These are phyloP conservation scores for Catagonus wagneri DNA, from an alignment of 2,113 vertebrate genomes.

Conservation along the genomic window DNA sequence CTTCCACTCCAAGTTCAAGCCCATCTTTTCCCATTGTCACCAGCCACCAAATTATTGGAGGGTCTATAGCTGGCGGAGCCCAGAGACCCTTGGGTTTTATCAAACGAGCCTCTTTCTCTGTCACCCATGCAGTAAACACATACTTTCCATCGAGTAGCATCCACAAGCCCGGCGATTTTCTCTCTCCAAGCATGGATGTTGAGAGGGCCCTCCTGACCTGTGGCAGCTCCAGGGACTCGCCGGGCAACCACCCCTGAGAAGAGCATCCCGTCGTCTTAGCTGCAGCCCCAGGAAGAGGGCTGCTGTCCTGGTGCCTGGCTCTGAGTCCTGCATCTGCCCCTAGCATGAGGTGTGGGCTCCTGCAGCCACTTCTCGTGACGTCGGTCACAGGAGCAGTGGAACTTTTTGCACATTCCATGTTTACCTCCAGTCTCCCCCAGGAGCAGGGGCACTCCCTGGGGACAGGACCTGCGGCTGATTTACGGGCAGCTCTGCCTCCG, in stretches of 20 bases:
- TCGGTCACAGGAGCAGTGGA: neutral
- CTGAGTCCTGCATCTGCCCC: neutral
- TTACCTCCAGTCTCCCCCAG: neutral
- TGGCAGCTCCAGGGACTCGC: neutral
- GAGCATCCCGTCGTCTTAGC: accelerated
- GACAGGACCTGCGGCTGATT: neutral
- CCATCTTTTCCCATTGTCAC: neutral
- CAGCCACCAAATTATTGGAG: neutral
- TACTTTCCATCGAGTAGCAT: accelerated
- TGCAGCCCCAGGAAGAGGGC: accelerated
- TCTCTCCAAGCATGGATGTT: neutral
- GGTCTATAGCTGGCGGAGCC: neutral
- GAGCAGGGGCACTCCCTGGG: accelerated
- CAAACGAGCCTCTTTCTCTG: neutral
- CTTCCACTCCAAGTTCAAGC: neutral
- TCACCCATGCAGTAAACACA: too few relatives aligned
- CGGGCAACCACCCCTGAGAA: accelerated
- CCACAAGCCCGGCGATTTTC: neutral
- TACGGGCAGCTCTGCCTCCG: neutral
- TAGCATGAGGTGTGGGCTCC: accelerated
- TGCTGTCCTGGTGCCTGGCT: accelerated
- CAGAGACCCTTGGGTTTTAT: neutral
- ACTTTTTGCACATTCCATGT: too few relatives aligned
- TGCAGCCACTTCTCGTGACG: neutral
- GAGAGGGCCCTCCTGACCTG: neutral